Evolutionary conservation across 92 coral and sea anemone genomes (phyloP).

Genomic region (Virgularia gustaviana): DNA sequence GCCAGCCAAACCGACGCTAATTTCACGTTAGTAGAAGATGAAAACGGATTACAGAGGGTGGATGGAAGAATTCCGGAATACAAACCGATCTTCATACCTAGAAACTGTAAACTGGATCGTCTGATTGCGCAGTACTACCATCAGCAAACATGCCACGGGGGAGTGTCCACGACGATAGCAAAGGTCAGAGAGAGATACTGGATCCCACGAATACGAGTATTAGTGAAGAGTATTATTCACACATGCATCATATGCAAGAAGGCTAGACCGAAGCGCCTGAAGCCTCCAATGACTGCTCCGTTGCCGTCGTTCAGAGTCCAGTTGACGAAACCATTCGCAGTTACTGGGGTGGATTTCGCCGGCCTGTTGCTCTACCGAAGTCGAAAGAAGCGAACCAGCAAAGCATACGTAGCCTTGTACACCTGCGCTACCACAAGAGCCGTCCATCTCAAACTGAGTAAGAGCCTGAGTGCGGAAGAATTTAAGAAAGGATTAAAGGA

Average conservation of each 20-base stretch:
- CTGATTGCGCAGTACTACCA: slow-evolving; percentile 35
- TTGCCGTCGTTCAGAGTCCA: slow-evolving; percentile 38
- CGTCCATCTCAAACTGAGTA: slow-evolving; percentile 51
- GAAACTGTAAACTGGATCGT: slow-evolving; percentile 25
- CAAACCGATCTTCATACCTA: slow-evolving; percentile 45
- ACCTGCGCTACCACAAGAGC: slow-evolving; percentile 62
- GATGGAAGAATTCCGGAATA: slow-evolving; percentile 46
- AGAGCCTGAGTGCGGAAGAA: slow-evolving; percentile 28
- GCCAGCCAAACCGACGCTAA: slow-evolving; percentile 6
- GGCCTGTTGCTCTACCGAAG: too few species aligned
- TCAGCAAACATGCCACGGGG: slow-evolving; percentile 51
- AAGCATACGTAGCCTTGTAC: slow-evolving; percentile 52
- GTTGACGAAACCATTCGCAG: slow-evolving; percentile 42
- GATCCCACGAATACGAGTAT: slow-evolving; percentile 37
- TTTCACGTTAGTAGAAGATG: slow-evolving; percentile 36
- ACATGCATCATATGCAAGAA: slow-evolving; percentile 49
- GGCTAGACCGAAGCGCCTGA: slow-evolving; percentile 19
- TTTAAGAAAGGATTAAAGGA: slow-evolving; percentile 43
- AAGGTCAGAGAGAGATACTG: slow-evolving; percentile 46
- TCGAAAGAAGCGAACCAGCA: slow-evolving; percentile 9
- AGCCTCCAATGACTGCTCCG: slow-evolving; percentile 6
- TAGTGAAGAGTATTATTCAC: slow-evolving; percentile 36
- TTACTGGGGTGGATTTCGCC: slow-evolving; percentile 54
- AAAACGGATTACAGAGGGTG: slow-evolving; percentile 47
- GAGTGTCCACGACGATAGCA: slow-evolving; percentile 43